A percentile compares a stretch with the other conserved stretches of the same genome.
These are phyloP conservation scores for Asobara japonica DNA, from an alignment of 1,140 invertebrate genomes.

Conservation along the genomic window DNA sequence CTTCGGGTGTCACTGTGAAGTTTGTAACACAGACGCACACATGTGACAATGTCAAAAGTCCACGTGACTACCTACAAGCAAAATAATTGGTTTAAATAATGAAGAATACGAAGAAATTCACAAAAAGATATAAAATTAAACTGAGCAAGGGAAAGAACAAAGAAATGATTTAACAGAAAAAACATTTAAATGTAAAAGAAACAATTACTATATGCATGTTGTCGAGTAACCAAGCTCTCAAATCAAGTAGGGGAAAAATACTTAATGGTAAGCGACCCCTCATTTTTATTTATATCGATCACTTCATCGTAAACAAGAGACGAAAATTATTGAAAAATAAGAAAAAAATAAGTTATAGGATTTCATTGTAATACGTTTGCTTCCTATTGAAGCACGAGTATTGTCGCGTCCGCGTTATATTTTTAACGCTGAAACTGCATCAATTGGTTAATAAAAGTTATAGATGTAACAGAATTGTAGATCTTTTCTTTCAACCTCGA, in stretches of 20 bases:
- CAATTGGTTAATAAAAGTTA: constrained; percentile 69
- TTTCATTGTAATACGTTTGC: constrained; percentile 64
- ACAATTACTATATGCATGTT: constrained; percentile 59
- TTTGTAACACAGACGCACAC: constrained; percentile 63
- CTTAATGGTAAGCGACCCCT: constrained; percentile 42
- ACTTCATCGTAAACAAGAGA: constrained; percentile 32
- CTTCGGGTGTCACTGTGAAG: constrained; percentile 65
- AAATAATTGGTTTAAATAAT: constrained; percentile 46
- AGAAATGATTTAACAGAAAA: constrained; percentile 37
- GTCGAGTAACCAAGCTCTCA: constrained; percentile 64
- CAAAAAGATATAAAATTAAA: constrained; percentile 30
- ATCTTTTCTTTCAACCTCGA: background rate
- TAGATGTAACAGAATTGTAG: constrained; percentile 57
- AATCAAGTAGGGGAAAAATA: constrained; percentile 55
- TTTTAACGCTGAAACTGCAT: constrained; percentile 62
- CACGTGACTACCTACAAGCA: constrained; percentile 50
- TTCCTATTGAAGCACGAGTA: constrained; percentile 45
- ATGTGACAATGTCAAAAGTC: constrained; percentile 59
- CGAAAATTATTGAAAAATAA: constrained; percentile 9
- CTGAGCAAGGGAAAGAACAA: constrained; percentile 43
- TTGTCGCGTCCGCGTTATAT: constrained; percentile 60
- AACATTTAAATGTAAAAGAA: constrained; percentile 47
- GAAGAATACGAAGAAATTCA: constrained; percentile 26
- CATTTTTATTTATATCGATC: constrained; percentile 62
- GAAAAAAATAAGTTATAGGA: constrained; percentile 56